phyloP scores from a whole-genome alignment of 92 coral and sea anemone genomes.

The Epizoanthus scotinus region DNA sequence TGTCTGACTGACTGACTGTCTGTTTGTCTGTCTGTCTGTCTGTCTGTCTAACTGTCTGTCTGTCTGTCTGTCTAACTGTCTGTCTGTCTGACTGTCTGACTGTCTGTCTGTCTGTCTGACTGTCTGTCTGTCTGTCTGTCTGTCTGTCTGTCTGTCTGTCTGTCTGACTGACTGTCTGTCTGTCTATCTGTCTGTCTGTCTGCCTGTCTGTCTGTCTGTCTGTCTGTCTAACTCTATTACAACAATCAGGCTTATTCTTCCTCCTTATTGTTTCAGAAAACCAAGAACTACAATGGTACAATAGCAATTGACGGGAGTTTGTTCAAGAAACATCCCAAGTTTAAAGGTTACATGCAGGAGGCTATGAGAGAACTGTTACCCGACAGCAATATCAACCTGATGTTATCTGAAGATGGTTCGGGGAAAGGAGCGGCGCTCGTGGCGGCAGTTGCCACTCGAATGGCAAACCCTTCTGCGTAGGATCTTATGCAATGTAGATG shows the following conservation, averaged over 20 bases:
- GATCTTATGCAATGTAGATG: neutral
- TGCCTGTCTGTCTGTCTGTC: too few relatives aligned
- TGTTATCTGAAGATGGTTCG: slow-evolving; percentile 99
- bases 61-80: too few relatives aligned
- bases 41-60: too few relatives aligned
- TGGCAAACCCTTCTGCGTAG: neutral
- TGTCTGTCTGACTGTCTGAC: too few relatives aligned
- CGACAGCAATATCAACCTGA: slow-evolving; percentile 64
- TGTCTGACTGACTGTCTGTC: neutral
- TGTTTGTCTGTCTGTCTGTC: too few relatives aligned
- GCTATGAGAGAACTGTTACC: slow-evolving; percentile 82
- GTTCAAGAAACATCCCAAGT: slow-evolving; percentile 91
- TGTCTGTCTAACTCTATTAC: too few relatives aligned
- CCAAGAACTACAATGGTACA: slow-evolving; percentile 64
- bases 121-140: too few relatives aligned
- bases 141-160: too few relatives aligned
- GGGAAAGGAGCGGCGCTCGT: slow-evolving; percentile 98
- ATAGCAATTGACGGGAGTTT: slow-evolving; percentile 95
- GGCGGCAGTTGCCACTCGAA: slow-evolving; percentile 86
- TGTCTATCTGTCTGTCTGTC: too few relatives aligned
- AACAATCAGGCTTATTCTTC: neutral
- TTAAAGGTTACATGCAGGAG: slow-evolving; percentile 91
- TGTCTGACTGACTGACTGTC: too few relatives aligned
- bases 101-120: too few relatives aligned
- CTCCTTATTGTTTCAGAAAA: slow-evolving; percentile 66